A percentile compares a stretch with the other conserved stretches of the same genome.
Conservation (phyloP, 2,797 vertebrate species). For the Threskiornis aethiopicus region DNA sequence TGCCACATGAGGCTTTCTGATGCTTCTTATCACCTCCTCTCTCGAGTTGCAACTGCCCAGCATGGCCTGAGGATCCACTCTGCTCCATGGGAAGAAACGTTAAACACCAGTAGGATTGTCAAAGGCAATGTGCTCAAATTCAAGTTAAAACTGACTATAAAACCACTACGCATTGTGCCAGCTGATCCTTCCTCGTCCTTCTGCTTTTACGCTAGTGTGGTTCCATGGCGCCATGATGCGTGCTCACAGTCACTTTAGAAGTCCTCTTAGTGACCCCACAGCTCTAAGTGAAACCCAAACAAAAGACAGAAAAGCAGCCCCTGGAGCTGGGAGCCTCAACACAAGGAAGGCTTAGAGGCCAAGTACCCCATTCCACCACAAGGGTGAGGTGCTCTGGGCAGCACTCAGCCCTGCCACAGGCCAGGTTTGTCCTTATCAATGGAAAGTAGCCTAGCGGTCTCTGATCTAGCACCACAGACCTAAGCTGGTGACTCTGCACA, state of each 20-base stretch:
- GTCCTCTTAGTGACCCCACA: background rate
- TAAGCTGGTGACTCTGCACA: background rate
- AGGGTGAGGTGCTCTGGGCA: background rate
- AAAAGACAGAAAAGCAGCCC: background rate
- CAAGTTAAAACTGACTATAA: background rate
- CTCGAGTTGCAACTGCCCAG: background rate
- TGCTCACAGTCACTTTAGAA: background rate
- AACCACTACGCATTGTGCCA: background rate
- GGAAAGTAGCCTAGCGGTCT: background rate
- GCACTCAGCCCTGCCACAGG: background rate
- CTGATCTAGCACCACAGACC: background rate
- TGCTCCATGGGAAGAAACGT: background rate
- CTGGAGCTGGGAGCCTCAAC: background rate
- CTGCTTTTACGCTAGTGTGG: background rate
- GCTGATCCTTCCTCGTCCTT: background rate
- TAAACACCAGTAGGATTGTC: background rate
- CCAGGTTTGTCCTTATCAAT: background rate
- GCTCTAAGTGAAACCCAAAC: background rate
- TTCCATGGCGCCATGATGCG: rapidly evolving
- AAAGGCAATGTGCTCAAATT: background rate
- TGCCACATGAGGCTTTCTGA: background rate
- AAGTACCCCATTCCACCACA: too few relatives aligned
- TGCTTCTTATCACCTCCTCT: background rate
- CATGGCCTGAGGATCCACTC: background rate
- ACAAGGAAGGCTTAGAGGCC: background rate